Evolutionary conservation across 2,113 vertebrate species (phyloP), one percentile per base, ranked within the genome.

Genomic region (Suncus etruscus): DNA sequence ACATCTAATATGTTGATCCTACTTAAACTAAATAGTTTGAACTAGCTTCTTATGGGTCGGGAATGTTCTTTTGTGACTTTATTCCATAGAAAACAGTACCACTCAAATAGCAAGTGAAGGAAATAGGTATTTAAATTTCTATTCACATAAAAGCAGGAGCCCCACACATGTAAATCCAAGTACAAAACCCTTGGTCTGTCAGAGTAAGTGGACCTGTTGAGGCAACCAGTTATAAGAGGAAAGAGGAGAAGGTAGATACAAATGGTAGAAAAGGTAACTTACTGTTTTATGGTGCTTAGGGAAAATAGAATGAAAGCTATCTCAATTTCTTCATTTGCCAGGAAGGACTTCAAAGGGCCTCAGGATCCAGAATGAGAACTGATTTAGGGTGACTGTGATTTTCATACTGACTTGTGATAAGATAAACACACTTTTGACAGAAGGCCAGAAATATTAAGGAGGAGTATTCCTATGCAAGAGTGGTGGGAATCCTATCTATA

Each of bases 61-160:
- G 12, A 81, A 58, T 63, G 22, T 70, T 83, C 54, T 20, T 92
- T 92, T 93, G 2, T 63, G 65, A 70, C 45, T 85, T 84, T 73
- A 72, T 68, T 10, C 39, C 48, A 83, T 47, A 76, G 63, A 54
- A 91, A 80, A 39, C 83, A 25, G 45, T 45, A 80, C 20, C 18
- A 47, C n/a, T 84, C 51, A 92, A 45, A 70, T 86, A 81, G 47
- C 50, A 66, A 15, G 69, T 32, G n/a, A 84, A 66, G 11, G 27
- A 29, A 66, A 45, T 22, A 83, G 14, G 68, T 32, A 9, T 50
- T 86, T 86, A 88, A 80, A 86, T 65, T 20, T 69, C 8, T 16
- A 63, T 82, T 69, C 4, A 78, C 29, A 63, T 8, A 51, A 85
- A 87, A 58, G 29, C 65, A 92, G 75, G 45, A 74, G 9, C 7